phyloP scores from a whole-genome alignment of 2,888 invertebrate genomes.

The Caradrina clavipalpis region DNA sequence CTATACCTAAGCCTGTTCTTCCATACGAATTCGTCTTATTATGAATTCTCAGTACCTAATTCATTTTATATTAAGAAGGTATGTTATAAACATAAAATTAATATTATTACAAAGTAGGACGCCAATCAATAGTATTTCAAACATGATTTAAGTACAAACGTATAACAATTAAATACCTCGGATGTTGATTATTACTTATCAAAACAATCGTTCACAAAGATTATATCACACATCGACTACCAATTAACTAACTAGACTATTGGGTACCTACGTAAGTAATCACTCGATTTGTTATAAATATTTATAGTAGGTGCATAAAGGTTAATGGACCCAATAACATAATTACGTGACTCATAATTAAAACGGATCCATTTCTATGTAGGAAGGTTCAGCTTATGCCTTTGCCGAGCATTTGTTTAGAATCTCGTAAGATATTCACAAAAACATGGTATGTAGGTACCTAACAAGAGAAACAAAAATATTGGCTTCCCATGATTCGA shows the following conservation, averaged over 20 bases:
- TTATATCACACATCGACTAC: neutral
- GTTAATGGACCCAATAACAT: slow-evolving; percentile 21
- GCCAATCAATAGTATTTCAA: neutral
- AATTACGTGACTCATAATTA: neutral
- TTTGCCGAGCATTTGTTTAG: too few relatives aligned
- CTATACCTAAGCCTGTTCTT: neutral
- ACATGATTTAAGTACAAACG: neutral
- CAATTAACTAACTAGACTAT: slow-evolving; percentile 6
- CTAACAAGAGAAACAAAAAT: too few relatives aligned
- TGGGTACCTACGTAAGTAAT: slow-evolving; percentile 16
- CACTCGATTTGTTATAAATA: slow-evolving; percentile 24
- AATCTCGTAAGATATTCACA: too few relatives aligned
- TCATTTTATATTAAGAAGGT: neutral
- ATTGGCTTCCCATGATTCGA: neutral
- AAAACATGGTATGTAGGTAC: too few relatives aligned
- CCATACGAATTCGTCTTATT: slow-evolving; percentile 12
- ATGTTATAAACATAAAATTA: neutral
- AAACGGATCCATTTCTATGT: too few relatives aligned
- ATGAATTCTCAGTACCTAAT: neutral
- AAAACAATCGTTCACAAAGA: neutral
- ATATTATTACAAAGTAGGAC: slow-evolving; percentile 10
- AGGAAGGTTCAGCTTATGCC: too few relatives aligned
- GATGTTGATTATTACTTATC: neutral
- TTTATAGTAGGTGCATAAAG: slow-evolving; percentile 6
- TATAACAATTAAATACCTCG: neutral